These are phyloP conservation scores for Achatina immaculata DNA, from an alignment of 1,140 invertebrate species.

Conservation along the genomic window DNA sequence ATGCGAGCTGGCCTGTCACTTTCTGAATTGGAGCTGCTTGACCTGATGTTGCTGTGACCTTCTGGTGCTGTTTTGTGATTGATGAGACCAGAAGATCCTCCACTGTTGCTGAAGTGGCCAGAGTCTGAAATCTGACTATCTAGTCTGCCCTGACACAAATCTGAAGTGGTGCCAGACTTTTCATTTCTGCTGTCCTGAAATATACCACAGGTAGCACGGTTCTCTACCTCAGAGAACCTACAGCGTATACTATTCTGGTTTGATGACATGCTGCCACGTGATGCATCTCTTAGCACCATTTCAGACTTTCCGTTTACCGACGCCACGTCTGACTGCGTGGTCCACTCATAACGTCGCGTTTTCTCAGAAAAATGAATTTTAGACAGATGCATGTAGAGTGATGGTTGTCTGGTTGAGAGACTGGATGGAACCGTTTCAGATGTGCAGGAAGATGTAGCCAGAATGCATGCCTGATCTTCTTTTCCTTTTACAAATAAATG, in stretches of 20 bases:
- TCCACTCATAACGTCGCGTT: constrained; percentile 25
- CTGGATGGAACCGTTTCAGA: not conserved
- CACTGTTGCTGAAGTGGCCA: not conserved
- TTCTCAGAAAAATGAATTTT: constrained; percentile 27
- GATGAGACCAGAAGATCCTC: not conserved
- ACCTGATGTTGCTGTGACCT: not conserved
- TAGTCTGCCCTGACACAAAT: not conserved
- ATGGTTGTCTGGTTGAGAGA: not conserved
- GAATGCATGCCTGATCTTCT: not conserved
- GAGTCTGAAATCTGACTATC: constrained; percentile 3
- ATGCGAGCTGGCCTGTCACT: not conserved
- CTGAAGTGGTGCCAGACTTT: not conserved
- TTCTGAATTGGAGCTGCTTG: not conserved
- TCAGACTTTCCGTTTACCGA: not conserved
- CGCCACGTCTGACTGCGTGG: not conserved
- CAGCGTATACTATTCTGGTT: not conserved
- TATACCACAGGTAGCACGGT: not conserved
- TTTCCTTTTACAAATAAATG: not conserved
- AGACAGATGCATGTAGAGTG: constrained; percentile 25
- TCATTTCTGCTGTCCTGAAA: not conserved
- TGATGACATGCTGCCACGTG: not conserved
- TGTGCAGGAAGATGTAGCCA: not conserved
- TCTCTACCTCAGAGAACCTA: not conserved
- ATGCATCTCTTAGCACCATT: not conserved
- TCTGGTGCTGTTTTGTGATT: not conserved